A percentile compares a stretch with the other conserved stretches of the same genome.
Conservation (phyloP, 2,888 invertebrate genomes). For the Geophilus truncorum region DNA sequence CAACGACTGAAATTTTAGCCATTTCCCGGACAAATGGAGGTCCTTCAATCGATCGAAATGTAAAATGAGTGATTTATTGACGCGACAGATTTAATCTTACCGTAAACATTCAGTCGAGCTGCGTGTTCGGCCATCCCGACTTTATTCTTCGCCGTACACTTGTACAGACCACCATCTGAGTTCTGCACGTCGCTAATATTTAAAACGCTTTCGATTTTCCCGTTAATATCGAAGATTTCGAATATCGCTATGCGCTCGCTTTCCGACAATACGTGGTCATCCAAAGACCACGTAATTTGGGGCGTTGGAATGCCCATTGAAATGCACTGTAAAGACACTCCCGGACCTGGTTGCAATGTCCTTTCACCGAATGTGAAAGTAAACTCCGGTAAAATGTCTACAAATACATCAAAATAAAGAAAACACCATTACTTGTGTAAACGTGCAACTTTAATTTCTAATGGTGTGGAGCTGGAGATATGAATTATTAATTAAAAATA, state of each 20-base stretch:
- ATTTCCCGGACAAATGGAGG: conserved; percentile 82
- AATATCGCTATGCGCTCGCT: conserved; percentile 31
- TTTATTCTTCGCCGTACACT: conserved; percentile 64
- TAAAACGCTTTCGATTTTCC: conserved; percentile 48
- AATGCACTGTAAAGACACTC: conserved; percentile 42
- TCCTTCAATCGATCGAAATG: background rate
- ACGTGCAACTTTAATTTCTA: background rate
- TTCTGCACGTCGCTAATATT: conserved; percentile 85
- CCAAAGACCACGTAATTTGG: conserved; percentile 43
- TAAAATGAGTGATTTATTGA: background rate
- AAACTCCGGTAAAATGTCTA: conserved; percentile 48
- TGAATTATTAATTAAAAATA: conserved; percentile 36
- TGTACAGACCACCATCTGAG: conserved; percentile 85
- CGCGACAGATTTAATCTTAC: conserved; percentile 45
- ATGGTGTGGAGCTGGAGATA: too few species aligned
- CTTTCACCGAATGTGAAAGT: conserved; percentile 40
- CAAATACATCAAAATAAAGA: too few species aligned
- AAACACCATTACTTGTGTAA: too few species aligned
- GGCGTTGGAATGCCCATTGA: conserved; percentile 43
- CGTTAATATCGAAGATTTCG: conserved; percentile 28
- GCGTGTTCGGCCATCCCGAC: conserved; percentile 74
- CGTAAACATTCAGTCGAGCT: conserved; percentile 81
- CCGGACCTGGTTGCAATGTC: conserved; percentile 40
- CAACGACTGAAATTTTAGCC: conserved; percentile 89
- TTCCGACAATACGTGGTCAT: conserved; percentile 43